Base-by-base conservation (phyloP, 2,113 vertebrate species). In the Dendrocopos noguchii region DNA sequence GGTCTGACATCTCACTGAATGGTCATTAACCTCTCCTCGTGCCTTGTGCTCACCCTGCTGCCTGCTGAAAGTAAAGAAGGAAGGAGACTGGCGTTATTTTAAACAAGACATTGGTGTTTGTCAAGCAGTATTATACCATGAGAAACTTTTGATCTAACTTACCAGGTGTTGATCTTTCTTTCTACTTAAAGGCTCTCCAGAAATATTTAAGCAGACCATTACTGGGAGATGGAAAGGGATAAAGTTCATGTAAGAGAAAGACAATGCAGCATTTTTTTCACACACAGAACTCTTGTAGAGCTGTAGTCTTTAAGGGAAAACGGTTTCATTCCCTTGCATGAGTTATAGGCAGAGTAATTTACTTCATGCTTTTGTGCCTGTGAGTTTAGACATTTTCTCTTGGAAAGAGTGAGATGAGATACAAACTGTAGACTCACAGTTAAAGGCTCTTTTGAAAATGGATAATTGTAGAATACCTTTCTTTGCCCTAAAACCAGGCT, bases 331-430 rank as follows among this genome's bases (percentile, higher is more conserved):
- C 70, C 52, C 39, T 81, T 84, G 22, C 0, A 3, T 74, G 65
- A 88, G 15, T 83, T 93, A 67, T 12, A 12, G 44, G 24, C 22
- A 82, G 19, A 64, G 6, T 13, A 66, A 94, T 95, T 85, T 90
- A 39, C 12, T 87, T 93, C 44, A 80, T 85, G 52, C 55, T 77
- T 80, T 66, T 85, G 31, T 89, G 68, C 20, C 12, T 86, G 29
- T 16, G 61, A 92, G 57, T 94, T 75, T 75, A 83, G 80, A 68
- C 25, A 7, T 88, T 86, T 90, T 50, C 27, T 78, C 27, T 81
- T 86, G 34, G 56, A 93, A 86, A 81, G 44, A 91, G 81, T 64
- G 59, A 75, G 78, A n/a, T 85, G 61, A 84, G 64, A 42, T 70
- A 18, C 53, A 84, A 92, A 66, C 55, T 56, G 19, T 50, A 63